Evolutionary conservation across 2,113 vertebrate species (phyloP).

Genomic region (Neopipo cinnamomea): DNA sequence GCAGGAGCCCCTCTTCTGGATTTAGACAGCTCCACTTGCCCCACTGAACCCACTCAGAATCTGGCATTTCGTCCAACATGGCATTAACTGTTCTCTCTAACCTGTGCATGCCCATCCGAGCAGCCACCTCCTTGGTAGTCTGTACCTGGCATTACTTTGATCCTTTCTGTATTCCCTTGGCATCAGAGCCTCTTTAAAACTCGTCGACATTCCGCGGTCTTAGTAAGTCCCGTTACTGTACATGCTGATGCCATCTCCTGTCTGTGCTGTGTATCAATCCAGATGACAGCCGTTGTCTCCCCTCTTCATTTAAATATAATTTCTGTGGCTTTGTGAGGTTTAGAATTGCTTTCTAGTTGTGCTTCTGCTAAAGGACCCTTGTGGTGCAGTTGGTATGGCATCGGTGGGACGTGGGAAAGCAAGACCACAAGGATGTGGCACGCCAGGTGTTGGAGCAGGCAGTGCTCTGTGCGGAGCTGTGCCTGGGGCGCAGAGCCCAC

Average conservation of each 20-base stretch:
- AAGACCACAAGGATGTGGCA: not conserved
- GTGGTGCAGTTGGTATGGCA: constrained; percentile 10
- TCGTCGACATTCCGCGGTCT: constrained; percentile 67
- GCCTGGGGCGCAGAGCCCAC: not conserved
- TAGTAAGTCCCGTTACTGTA: constrained; percentile 42
- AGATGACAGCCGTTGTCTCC: constrained; percentile 30
- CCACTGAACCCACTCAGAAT: constrained; percentile 56
- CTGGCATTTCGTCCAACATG: constrained; percentile 58
- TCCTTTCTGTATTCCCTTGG: constrained; percentile 64
- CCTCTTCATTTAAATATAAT: constrained; percentile 40
- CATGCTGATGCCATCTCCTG: constrained; percentile 54
- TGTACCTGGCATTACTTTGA: constrained; percentile 66
- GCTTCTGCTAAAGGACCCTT: constrained; percentile 71
- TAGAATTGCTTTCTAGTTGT: constrained; percentile 76
- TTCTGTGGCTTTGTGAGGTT: constrained; percentile 74
- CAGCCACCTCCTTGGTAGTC: constrained; percentile 60
- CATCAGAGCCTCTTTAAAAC: constrained; percentile 48
- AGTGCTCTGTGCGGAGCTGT: not conserved
- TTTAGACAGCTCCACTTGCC: constrained; percentile 54
- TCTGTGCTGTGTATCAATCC: constrained; percentile 57
- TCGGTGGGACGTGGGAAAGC: not conserved
- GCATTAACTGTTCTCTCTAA: constrained; percentile 66
- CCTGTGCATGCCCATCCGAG: constrained; percentile 72
- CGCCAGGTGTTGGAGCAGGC: not conserved
- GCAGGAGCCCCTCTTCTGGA: constrained; percentile 44